A percentile compares a stretch with the other conserved stretches of the same genome.
These are phyloP conservation scores for Plectropomus leopardus DNA, from an alignment of 2,113 vertebrate species.

Conservation along the genomic window DNA sequence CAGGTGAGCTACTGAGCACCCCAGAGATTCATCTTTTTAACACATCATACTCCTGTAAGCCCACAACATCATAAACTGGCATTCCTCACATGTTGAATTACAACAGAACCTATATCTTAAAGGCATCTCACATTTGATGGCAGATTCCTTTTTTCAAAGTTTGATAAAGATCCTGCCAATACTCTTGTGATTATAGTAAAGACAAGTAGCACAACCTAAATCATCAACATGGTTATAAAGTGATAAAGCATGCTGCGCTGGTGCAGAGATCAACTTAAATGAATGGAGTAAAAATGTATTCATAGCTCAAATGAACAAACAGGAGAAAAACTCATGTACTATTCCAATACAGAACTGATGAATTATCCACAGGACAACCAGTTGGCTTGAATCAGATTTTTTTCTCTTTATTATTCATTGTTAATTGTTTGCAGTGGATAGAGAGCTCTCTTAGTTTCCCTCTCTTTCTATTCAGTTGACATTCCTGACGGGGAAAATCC, in stretches of 20 bases:
- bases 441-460: constrained; percentile 75
- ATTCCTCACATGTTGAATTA: neutral
- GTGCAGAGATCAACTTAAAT: constrained; percentile 39
- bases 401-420: constrained; percentile 77
- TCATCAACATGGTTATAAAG: constrained; percentile 32
- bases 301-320: constrained; percentile 31
- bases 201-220: constrained; percentile 12
- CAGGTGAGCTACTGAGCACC: too few relatives aligned
- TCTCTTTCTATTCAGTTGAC: constrained; percentile 75
- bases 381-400: constrained; percentile 51
- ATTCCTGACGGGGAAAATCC: constrained; percentile 83
- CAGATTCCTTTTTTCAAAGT: neutral
- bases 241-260: neutral
- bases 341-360: constrained; percentile 46
- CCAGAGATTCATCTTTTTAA: neutral
- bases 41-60: neutral
- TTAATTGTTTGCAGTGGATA: constrained; percentile 80
- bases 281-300: constrained; percentile 15
- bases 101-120: neutral
- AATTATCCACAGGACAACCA: constrained; percentile 55
- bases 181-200: constrained; percentile 5
- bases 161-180: neutral
- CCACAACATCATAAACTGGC: neutral
- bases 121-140: neutral
- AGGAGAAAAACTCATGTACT: constrained; percentile 34